Base-by-base conservation (phyloP, 2,888 invertebrate species). In the Lasioglossum marginatum region DNA sequence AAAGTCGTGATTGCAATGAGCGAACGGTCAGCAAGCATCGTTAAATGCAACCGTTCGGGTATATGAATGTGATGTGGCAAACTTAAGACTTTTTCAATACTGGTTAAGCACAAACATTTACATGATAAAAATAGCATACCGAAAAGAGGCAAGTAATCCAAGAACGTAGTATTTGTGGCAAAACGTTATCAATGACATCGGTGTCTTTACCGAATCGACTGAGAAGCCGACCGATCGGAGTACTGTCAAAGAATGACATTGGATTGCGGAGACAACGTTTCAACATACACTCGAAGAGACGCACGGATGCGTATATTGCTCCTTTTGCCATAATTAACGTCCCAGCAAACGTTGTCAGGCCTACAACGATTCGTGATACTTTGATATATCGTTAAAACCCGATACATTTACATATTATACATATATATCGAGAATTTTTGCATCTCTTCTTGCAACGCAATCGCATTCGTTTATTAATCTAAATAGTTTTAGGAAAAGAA, bases 151-250 rank as follows among this genome's bases (percentile, higher is more conserved):
- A 92, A 84, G 94, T 91, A 87, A 96, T 91, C 94, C 95, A 95
- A 92, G 95, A 93, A 88, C 96, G 96, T 92, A 96, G 89, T 87
- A 96, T 96, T 88, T 94, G 93, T 86, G 97, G 96, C 87, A 97
- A 95, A 88, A 96, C 96, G 92, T 96, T 96, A 95, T 97, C 97
- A 92, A 97, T 94, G 89, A 96, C 96, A 92, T 97, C 96, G 93
- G 97, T 95, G 95, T 97, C 97, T 95, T 96, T 97, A 91, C 97
- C 96, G 94, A 97, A 97, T 91, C 97, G 96, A 95, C 97, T 97
- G 78, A 97, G 95, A 90, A 97, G 96, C 93, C 97, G 96, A 93
- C 97, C 97, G 87, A 96, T 92, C 12, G 97, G 97, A 89, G 97
- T 97, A 88, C 96, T 96, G 94, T 97, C 97, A 95, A 97, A 97